Evolutionary conservation across 2,888 invertebrate genomes (phyloP).

Genomic region (Drosophila emarginata): DNA sequence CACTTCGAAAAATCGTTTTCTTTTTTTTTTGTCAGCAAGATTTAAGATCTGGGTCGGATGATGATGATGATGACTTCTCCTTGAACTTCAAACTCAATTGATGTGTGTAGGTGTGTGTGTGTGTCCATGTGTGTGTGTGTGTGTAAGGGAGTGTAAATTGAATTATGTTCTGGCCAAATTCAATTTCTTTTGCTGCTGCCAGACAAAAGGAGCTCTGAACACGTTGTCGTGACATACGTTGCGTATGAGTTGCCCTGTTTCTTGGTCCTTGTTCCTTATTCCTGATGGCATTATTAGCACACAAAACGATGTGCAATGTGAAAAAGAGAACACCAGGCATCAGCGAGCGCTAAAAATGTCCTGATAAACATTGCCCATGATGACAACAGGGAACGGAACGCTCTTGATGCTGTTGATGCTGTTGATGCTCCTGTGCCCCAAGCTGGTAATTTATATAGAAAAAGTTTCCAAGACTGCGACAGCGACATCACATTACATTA

Average conservation of each 20-base stretch:
- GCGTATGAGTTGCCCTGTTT: conserved; percentile 33
- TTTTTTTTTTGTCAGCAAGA: neutral
- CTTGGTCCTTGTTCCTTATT: conserved; percentile 10
- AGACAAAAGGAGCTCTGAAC: conserved; percentile 47
- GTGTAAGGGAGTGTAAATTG: conserved; percentile 54
- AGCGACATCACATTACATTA: conserved; percentile 16
- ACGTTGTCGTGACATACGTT: conserved; percentile 50
- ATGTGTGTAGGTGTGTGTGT: neutral
- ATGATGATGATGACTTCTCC: neutral
- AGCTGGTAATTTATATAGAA: conserved; percentile 49
- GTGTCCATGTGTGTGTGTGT: neutral
- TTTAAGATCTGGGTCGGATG: neutral
- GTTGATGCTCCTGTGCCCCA: conserved; percentile 32
- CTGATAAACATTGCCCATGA: conserved; percentile 19
- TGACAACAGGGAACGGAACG: conserved; percentile 3
- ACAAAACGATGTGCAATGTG: conserved; percentile 14
- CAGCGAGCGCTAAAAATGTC: conserved; percentile 46
- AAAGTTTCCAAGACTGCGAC: conserved; percentile 42
- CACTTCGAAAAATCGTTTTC: neutral
- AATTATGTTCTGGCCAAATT: conserved; percentile 67
- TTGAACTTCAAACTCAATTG: conserved; percentile 21
- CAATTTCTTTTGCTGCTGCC: conserved; percentile 56
- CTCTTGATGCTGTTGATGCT: conserved; percentile 11
- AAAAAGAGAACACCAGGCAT: conserved; percentile 29
- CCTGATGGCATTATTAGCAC: conserved; percentile 42